A percentile compares a stretch with the other conserved stretches of the same genome.
phyloP scores from a whole-genome alignment of 2,797 vertebrate species.

The Phoeniculus purpureus region DNA sequence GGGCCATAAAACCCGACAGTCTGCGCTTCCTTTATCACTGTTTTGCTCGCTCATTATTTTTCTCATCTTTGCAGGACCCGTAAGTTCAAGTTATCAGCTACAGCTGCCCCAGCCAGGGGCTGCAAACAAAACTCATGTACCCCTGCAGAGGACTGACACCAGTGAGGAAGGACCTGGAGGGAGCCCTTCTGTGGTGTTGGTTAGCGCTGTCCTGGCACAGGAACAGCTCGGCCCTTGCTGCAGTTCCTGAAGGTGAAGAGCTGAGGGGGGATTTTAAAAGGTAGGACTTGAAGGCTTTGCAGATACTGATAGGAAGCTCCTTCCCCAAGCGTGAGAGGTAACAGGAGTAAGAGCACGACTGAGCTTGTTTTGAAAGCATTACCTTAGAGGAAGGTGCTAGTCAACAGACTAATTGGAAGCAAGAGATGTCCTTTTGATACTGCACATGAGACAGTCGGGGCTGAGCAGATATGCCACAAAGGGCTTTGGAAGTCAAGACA shows the following conservation, averaged over 20 bases:
- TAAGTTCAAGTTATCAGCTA: background rate
- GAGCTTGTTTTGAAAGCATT: conserved; percentile 42
- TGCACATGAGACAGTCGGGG: conserved; percentile 60
- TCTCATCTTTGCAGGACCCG: background rate
- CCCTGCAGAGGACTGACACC: background rate
- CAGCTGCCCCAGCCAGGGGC: background rate
- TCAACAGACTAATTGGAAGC: conserved; percentile 56
- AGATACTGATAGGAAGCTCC: conserved; percentile 9
- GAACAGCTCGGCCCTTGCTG: background rate
- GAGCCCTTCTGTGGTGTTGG: background rate
- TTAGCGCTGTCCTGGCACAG: background rate
- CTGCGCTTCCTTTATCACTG: background rate
- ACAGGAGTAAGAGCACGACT: conserved; percentile 24
- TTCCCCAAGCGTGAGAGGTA: conserved; percentile 19
- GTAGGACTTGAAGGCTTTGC: conserved; percentile 4
- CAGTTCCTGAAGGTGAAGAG: background rate
- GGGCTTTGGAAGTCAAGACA: conserved; percentile 57
- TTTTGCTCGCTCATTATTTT: background rate
- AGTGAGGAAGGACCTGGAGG: background rate
- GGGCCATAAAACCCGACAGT: background rate
- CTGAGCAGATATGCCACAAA: conserved; percentile 48
- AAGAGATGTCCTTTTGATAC: conserved; percentile 55
- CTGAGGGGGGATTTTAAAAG: conserved; percentile 11
- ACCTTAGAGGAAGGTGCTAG: conserved; percentile 4
- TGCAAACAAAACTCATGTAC: background rate